Evolutionary conservation across 1,140 invertebrate genomes (phyloP).

Genomic region (Nautilus pompilius): DNA sequence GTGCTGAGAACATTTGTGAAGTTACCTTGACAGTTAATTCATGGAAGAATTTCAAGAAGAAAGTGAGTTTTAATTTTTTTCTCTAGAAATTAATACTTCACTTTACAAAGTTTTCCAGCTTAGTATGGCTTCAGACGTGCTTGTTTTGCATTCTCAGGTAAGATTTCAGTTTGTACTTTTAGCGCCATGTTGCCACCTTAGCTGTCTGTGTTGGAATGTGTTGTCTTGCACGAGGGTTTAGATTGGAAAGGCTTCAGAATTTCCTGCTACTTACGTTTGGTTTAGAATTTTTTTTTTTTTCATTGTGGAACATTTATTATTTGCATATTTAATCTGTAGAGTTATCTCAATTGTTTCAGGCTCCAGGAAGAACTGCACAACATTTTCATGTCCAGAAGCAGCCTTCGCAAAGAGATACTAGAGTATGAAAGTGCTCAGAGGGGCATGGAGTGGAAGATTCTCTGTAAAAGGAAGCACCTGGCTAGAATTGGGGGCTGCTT

Average conservation of each 20-base stretch:
- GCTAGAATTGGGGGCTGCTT: slow-evolving; percentile 17
- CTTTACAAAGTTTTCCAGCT: no score
- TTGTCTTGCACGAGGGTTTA: neutral
- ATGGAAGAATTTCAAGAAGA: no score
- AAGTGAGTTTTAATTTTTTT: no score
- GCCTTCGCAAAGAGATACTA: slow-evolving; percentile 26
- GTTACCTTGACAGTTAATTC: no score
- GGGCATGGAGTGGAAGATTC: slow-evolving; percentile 36
- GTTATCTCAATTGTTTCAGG: slow-evolving; percentile 16
- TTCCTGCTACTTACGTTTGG: neutral
- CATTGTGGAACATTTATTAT: neutral
- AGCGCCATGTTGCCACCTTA: no score
- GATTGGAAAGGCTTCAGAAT: neutral
- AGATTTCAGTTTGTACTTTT: no score
- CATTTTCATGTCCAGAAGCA: slow-evolving; percentile 23
- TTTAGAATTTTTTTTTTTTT: neutral
- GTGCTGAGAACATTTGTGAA: no score
- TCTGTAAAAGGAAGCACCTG: slow-evolving; percentile 31
- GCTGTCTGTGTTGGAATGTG: neutral
- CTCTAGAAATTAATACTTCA: no score
- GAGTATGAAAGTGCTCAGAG: slow-evolving; percentile 31
- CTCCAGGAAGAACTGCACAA: slow-evolving; percentile 26
- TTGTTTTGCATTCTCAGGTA: no score
- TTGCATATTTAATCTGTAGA: neutral
- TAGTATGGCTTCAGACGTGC: no score